Percentiles rank a stretch among this genome's conserved stretches.
These are phyloP conservation scores for Labeo catla DNA, from an alignment of 2,113 vertebrate genomes.

Conservation along the genomic window DNA sequence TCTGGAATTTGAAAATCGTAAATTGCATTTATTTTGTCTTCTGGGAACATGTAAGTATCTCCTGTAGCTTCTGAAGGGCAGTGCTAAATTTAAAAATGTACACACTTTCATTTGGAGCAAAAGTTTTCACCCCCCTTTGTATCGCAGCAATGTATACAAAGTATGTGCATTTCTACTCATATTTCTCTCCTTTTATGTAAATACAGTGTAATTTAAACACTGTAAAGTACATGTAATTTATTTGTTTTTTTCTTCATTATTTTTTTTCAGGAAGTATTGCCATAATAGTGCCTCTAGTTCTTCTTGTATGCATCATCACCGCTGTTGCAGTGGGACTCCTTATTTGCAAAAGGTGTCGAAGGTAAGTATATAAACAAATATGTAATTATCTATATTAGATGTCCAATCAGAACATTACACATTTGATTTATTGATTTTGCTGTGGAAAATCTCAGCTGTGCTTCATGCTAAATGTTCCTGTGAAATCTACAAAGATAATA, in stretches of 20 bases:
- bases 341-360: constrained; percentile 85
- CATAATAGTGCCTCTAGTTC: constrained; percentile 86
- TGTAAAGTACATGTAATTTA: neutral
- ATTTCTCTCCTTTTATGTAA: neutral
- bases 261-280: constrained; percentile 82
- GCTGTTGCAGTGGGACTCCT: constrained; percentile 85
- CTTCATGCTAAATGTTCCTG: neutral
- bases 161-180: neutral
- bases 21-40: neutral
- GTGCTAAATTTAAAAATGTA: neutral
- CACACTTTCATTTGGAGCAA: neutral
- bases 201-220: neutral
- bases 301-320: constrained; percentile 83
- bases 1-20: neutral
- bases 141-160: neutral
- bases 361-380: constrained; percentile 68
- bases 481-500: neutral
- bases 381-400: neutral
- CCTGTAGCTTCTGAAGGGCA: neutral
- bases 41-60: neutral
- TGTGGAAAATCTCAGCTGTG: neutral
- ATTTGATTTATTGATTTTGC: neutral
- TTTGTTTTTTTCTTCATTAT: neutral
- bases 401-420: neutral
- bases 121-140: neutral